A percentile compares a stretch with the other conserved stretches of the same genome.
Evolutionary conservation across 2,888 invertebrate species (phyloP).

Genomic region (Drosophila monieri): DNA sequence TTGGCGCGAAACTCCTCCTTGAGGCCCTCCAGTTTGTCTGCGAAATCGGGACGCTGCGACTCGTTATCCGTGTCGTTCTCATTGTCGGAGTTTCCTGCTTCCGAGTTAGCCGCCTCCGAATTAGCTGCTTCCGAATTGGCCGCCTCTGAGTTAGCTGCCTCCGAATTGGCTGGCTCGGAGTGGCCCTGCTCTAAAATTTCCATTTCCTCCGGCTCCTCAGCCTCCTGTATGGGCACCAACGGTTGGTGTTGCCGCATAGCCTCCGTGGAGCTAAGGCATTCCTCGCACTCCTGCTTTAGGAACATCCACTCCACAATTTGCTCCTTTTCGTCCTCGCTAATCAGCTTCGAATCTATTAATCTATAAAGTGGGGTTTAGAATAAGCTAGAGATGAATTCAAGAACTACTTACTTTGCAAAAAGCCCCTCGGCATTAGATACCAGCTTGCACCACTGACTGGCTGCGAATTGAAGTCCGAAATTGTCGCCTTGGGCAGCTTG

Average conservation of each 20-base stretch:
- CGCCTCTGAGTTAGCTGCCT: conserved; percentile 84
- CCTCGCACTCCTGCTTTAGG: conserved; percentile 94
- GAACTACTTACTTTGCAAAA: conserved; percentile 86
- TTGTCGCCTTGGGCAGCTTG: conserved; percentile 51
- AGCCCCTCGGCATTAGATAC: conserved; percentile 93
- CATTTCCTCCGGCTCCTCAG: conserved; percentile 87
- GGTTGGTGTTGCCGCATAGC: conserved; percentile 78
- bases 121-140: conserved; percentile 8
- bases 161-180: conserved; percentile 82
- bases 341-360: conserved; percentile 88
- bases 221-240: conserved; percentile 84
- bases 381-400: neutral
- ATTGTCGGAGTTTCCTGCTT: conserved; percentile 84
- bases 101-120: conserved; percentile 82
- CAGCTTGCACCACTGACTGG: conserved; percentile 91
- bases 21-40: conserved; percentile 89
- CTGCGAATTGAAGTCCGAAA: conserved; percentile 92
- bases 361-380: conserved; percentile 45
- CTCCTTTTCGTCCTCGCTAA: conserved; percentile 89
- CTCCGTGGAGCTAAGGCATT: conserved; percentile 86
- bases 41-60: conserved; percentile 87
- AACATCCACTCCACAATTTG: conserved; percentile 93
- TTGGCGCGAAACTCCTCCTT: conserved; percentile 89
- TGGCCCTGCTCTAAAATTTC: conserved; percentile 77
- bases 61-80: conserved; percentile 85